Conservation (phyloP, 30 jellyfish, hydroid and myxozoan species). For the Pelagia noctiluca region DNA sequence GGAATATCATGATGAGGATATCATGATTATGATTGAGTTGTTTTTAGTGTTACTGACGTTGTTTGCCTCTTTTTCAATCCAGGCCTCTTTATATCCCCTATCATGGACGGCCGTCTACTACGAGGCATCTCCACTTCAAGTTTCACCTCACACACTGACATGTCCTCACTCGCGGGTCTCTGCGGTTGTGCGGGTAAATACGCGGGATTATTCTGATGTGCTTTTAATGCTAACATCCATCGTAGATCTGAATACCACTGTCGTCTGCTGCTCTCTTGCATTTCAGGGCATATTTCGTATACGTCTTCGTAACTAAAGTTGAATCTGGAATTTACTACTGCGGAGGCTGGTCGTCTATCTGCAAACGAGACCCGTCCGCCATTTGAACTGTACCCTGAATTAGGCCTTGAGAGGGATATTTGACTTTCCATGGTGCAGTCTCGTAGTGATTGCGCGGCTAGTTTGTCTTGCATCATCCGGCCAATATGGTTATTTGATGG, state of each 20-base stretch:
- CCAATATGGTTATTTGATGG: not conserved
- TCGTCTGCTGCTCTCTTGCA: slow-evolving; percentile 22
- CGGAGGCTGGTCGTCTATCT: not conserved
- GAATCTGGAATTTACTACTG: slow-evolving; percentile 3
- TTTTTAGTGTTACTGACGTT: slow-evolving; percentile 10
- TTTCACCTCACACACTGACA: slow-evolving; percentile 16
- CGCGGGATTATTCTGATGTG: slow-evolving; percentile 48
- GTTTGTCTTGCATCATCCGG: not conserved
- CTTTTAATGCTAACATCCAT: slow-evolving; percentile 77
- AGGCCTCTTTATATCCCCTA: slow-evolving; percentile 50
- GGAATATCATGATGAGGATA: too few species aligned
- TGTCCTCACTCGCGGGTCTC: slow-evolving; percentile 26
- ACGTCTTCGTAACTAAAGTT: slow-evolving; percentile 52
- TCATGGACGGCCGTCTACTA: slow-evolving; percentile 21
- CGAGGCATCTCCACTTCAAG: slow-evolving; percentile 24
- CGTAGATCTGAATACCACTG: slow-evolving; percentile 50
- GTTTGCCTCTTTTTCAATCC: slow-evolving; percentile 33
- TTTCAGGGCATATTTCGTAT: slow-evolving; percentile 67
- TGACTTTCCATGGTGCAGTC: not conserved
- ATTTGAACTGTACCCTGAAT: not conserved
- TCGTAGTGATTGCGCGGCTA: not conserved
- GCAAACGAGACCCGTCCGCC: not conserved
- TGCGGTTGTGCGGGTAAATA: slow-evolving; percentile 59
- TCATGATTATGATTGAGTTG: too few species aligned
- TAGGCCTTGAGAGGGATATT: not conserved